Evolutionary conservation across 2,888 invertebrate species (phyloP), one percentile per base, ranked within the genome.

Genomic region (Drosophila birchii): DNA sequence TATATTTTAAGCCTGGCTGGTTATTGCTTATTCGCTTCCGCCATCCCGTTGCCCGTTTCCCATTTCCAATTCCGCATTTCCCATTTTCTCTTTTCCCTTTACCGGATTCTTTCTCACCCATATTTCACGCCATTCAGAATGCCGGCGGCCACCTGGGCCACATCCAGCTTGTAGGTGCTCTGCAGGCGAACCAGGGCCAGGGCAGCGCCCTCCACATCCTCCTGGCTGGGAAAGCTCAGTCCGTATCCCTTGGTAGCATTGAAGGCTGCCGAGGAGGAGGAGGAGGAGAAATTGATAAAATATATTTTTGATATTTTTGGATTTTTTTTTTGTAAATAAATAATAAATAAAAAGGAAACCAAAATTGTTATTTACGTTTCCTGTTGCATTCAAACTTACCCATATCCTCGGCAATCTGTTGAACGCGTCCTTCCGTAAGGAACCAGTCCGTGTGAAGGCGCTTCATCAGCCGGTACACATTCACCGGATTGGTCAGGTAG

Each of bases 151-250:
- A 99, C 94, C 54, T 97, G 96, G 1, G 95, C 94, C 1, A 98
- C 96, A 76, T 98, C 96, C 64, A 99, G 93, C 79, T 96, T 95
- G 92, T 99, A 99, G 0, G 98, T 99, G 89, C 97, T 97, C 92
- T 99, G 99, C 8, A 99, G 94, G 63, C 99, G 94, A 74, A 97
- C 96, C 67, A 99, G 94, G 2, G 99, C 99, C 68, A 96, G 95
- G 6, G 98, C 99, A 12, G 98, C 98, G 0, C 99, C 99, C 80
- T 96, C 96, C 76, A 99, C 93, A 92, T 99, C 99, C 92, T 99
- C 99, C 76, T 96, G 95, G 0, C 96, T 95, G 0, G 98, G 98
- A 91, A 98, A 97, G 90, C 96, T 96, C 75, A 85, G 56, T 4
- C 59, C 82, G 55, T 93, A 94, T 64, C 96, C 94, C 74, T 95